Evolutionary conservation across 2,888 invertebrate species (phyloP), one percentile per base, ranked within the genome.

Genomic region (Cantharis rufa): DNA sequence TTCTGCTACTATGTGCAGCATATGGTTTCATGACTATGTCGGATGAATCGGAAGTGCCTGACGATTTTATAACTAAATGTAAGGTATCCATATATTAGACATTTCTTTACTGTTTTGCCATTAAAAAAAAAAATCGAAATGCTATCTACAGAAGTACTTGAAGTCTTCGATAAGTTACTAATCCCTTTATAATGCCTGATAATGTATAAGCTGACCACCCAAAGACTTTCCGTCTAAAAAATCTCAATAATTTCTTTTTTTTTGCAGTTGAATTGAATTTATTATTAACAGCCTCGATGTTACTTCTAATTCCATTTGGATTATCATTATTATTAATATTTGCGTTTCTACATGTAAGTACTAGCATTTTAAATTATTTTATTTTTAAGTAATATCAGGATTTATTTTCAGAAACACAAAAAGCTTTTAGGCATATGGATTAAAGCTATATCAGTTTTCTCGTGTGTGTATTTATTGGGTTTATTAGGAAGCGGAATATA

Each of bases 401-500:
- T 48, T 24, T 10, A 3, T 2, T 71, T 76, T 69, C 24, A 76
- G 76, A 61, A 62, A 28, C 69, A 70, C 15, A 15, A 48, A 15
- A 70, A n/a, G n/a, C 15, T 72, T 18, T 11, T 72, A n/a, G 24
- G 28, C 10, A 10, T 28, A 15, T 72, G 76, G 72, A 48, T 76
- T 9, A 72, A 63, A 21, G n/a, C 15, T 16, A 48, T 70, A 10
- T 11, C 62, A 9, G 32, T 21, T 64, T 72, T 62, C 62, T 62
- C 70, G 15, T 15, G 15, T 61, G 10, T 72, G 10, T 70, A 64
- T 66, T 13, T 27, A 24, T 15, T 63, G 15, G 72, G 62, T 16
- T 27, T 72, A 66, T 27, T 76, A 5, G 64, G 69, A 18, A 27
- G 27, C n/a, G 76, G 76, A 2, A 72, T 76, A 66, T 76, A 76